These are phyloP conservation scores for Catocala sponsa DNA, from an alignment of 2,888 invertebrate genomes.

Conservation along the genomic window DNA sequence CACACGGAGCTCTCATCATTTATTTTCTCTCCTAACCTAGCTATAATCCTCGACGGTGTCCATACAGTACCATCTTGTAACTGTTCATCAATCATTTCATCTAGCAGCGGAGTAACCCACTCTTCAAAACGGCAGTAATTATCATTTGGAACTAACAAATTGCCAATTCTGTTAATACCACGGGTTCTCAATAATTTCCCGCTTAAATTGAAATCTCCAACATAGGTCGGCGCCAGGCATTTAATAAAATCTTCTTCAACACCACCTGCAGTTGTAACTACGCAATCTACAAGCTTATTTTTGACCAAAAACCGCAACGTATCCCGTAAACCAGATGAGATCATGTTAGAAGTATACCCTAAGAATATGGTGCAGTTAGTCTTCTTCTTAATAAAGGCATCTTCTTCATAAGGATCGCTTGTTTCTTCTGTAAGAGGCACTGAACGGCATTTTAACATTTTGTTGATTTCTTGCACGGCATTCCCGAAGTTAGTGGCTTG, in stretches of 20 bases:
- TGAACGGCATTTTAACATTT: constrained; percentile 94
- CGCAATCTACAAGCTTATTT: constrained; percentile 95
- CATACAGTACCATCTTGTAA: constrained; percentile 91
- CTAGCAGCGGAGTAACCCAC: constrained; percentile 98
- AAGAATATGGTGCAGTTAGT: constrained; percentile 97
- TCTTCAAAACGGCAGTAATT: constrained; percentile 99
- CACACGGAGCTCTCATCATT: constrained; percentile 97
- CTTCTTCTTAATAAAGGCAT: constrained; percentile 93
- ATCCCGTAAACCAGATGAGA: constrained; percentile 98
- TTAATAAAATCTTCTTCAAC: constrained; percentile 99
- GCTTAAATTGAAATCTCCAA: constrained; percentile 96
- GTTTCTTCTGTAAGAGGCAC: constrained; percentile 91
- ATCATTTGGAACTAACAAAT: constrained; percentile 98
- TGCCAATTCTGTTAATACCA: constrained; percentile 96
- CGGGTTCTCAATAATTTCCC: constrained; percentile 94
- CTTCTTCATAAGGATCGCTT: constrained; percentile 91
- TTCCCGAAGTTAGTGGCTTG: constrained; percentile 98
- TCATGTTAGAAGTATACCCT: constrained; percentile 99
- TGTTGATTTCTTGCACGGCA: constrained; percentile 96
- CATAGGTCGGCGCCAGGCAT: constrained; percentile 97
- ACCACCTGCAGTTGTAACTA: constrained; percentile 99
- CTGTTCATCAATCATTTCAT: constrained; percentile 97
- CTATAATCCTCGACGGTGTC: constrained; percentile 92
- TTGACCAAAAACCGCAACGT: constrained; percentile 92
- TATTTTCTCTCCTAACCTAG: constrained; percentile 96